Evolutionary conservation across 2,113 vertebrate genomes (phyloP).

Genomic region (Rhea pennata): DNA sequence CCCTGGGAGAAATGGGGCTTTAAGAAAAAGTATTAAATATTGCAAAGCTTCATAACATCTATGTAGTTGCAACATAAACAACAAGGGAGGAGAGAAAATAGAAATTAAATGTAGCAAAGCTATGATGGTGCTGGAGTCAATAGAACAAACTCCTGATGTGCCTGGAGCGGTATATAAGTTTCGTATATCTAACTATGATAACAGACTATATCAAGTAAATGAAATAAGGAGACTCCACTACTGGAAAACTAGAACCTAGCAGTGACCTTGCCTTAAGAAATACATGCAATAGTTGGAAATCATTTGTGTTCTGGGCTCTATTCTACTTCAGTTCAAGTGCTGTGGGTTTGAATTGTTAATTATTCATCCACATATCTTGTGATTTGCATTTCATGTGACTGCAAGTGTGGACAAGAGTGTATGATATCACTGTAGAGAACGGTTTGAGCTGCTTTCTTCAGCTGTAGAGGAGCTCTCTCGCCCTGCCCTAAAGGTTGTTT

Average conservation of each 20-base stretch:
- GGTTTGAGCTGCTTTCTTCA: not conserved
- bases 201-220: fast-evolving
- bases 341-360: not conserved
- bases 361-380: not conserved
- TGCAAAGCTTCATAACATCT: not conserved
- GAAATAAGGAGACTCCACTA: not conserved
- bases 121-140: fast-evolving
- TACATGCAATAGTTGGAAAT: not conserved
- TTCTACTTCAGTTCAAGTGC: not conserved
- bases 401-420: not conserved
- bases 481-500: slow-evolving; percentile 2
- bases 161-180: not conserved
- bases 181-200: fast-evolving
- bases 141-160: not conserved
- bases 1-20: not conserved
- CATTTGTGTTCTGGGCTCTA: not conserved
- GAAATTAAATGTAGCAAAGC: not conserved
- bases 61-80: not conserved
- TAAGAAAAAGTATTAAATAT: not conserved
- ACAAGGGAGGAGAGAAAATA: too few species aligned
- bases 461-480: not conserved
- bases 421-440: not conserved
- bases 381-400: not conserved
- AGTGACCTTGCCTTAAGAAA: not conserved
- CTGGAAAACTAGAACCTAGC: not conserved